Base-by-base conservation (phyloP, 2,797 vertebrate genomes). In the Bryconaethiops microstoma region DNA sequence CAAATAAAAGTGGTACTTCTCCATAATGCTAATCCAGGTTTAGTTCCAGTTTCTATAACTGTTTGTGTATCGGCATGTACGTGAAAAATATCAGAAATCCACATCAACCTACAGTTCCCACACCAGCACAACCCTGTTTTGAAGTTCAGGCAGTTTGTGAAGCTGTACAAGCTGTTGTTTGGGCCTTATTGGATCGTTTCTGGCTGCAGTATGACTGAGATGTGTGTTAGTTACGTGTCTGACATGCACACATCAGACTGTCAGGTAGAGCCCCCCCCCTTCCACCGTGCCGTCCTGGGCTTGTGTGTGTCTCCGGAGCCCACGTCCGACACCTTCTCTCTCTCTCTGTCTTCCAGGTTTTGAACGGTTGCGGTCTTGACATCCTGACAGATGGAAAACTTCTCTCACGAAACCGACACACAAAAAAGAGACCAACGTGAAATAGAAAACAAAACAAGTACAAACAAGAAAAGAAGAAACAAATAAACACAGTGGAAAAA, bases 371-470 rank as follows among this genome's bases (percentile, higher is more conserved):
- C 71, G 80, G 83, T 77, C 79, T 83, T 75, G 84, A 82, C 77
- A 60, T 82, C 84, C 75, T 82, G 80, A 86, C 71, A 77, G 85
- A 87, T 81, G 82, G 83, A 78, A 80, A 84, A 72, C 86, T 87
- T 86, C 13, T 82, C 77, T 82, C 68, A 76, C 85, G 76, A 85
- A 87, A 84, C 72, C 81, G 86, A 84, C 63, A 60, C 12, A 77
- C 62, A 68, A n/a, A 64, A 55, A 21, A 39, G 64, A 54, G 64
- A 79, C 74, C 45, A 76, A 81, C 50, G 48, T 21, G 19, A 70
- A 68, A 75, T 69, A 60, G 52, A 35, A 65, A 60, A 6, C 62
- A 69, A 71, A 68, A 75, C 54, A 57, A 69, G 64, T 70, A 62
- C 74, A 67, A 80, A 73, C 71, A 81, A 70, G 35, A 83, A 80